Percentiles rank a stretch among this genome's conserved stretches.
phyloP scores from a whole-genome alignment of 2,113 vertebrate genomes.

The Poicephalus meyeri region DNA sequence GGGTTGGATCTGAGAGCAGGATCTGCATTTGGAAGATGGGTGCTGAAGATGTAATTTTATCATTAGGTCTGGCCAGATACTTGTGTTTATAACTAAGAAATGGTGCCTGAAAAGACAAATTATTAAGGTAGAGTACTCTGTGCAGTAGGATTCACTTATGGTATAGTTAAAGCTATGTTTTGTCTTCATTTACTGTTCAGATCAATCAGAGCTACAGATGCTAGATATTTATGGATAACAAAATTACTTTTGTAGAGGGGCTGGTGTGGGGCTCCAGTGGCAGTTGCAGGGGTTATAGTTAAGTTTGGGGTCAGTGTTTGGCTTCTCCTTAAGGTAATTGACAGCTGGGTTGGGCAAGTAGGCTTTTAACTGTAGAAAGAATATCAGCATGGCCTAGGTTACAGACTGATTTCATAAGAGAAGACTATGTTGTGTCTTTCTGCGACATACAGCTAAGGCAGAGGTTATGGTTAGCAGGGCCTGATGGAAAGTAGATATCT shows the following conservation, averaged over 20 bases:
- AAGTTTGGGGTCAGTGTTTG: not conserved
- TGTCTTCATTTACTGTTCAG: not conserved
- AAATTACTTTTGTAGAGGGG: not conserved
- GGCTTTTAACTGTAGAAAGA: not conserved
- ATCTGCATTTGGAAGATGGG: not conserved
- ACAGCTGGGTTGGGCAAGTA: not conserved
- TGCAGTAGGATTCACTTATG: not conserved
- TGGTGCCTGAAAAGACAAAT: not conserved
- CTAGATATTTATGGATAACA: not conserved
- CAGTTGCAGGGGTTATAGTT: not conserved
- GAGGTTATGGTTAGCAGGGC: not conserved
- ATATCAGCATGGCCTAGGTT: accelerated
- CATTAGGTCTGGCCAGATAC: not conserved
- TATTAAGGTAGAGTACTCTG: not conserved
- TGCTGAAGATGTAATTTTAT: not conserved
- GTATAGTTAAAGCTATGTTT: not conserved
- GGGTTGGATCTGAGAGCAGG: not conserved
- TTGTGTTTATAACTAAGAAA: not conserved
- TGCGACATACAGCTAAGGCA: not conserved
- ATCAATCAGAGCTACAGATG: not conserved
- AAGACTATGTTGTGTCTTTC: not conserved
- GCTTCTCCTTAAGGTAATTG: not conserved
- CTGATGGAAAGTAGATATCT: not conserved
- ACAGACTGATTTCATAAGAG: not conserved
- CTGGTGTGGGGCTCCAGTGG: not conserved